Percentiles rank a stretch among this genome's conserved stretches.
phyloP scores from a whole-genome alignment of 2,888 invertebrate genomes.

The Helleia helle region DNA sequence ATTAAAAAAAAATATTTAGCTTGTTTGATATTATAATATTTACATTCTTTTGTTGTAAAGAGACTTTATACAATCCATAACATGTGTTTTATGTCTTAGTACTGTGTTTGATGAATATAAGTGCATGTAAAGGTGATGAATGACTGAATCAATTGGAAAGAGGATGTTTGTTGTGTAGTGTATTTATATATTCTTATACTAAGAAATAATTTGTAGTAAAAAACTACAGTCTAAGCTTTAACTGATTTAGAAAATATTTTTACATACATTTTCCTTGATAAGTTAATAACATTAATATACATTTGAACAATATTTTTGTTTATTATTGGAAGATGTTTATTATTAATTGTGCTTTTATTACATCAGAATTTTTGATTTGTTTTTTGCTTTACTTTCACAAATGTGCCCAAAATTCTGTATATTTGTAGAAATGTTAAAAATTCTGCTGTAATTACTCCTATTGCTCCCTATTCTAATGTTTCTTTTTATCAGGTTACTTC shows the following conservation, averaged over 20 bases:
- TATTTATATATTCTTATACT: slow-evolving; percentile 2
- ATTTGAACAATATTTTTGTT: background rate
- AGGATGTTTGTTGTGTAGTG: background rate
- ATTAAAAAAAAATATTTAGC: no score
- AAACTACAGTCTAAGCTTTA: background rate
- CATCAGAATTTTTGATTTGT: slow-evolving; percentile 2
- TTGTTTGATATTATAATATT: no score
- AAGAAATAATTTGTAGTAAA: slow-evolving; percentile 1
- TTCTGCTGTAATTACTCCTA: slow-evolving; percentile 13
- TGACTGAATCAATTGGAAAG: background rate
- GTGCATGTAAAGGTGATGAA: slow-evolving; percentile 4
- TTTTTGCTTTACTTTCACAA: background rate
- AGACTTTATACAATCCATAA: slow-evolving; percentile 1
- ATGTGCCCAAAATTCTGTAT: no score
- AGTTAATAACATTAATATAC: background rate
- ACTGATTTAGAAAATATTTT: background rate
- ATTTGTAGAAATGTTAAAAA: slow-evolving; percentile 16
- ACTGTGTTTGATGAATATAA: background rate
- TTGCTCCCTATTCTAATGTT: slow-evolving; percentile 28
- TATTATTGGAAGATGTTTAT: background rate
- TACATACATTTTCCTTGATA: background rate
- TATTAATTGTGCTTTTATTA: slow-evolving; percentile 1
- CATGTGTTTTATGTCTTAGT: background rate
- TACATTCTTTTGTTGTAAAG: background rate
- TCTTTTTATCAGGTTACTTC: slow-evolving; percentile 57